Evolutionary conservation across 2,888 invertebrate genomes (phyloP).

Genomic region (Volucella inanis): DNA sequence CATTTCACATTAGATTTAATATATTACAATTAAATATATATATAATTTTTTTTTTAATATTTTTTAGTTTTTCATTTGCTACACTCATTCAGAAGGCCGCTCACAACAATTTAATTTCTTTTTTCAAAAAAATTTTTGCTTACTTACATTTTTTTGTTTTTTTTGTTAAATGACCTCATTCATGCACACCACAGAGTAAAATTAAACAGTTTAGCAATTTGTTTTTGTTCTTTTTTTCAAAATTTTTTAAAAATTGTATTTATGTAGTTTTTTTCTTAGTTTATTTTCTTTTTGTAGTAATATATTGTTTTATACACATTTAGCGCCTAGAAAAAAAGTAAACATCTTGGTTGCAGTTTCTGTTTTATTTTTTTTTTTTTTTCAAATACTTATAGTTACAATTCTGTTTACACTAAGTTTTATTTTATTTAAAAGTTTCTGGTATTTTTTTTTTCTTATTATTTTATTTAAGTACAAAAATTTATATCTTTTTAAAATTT

Average conservation of each 20-base stretch:
- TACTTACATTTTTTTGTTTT: slow-evolving; percentile 36
- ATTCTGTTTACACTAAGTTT: slow-evolving; percentile 30
- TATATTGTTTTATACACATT: slow-evolving; percentile 67
- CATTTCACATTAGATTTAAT: slow-evolving; percentile 83
- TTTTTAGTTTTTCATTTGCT: slow-evolving; percentile 62
- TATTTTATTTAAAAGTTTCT: slow-evolving; percentile 35
- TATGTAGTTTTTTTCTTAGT: slow-evolving; percentile 42
- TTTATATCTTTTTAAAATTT: slow-evolving; percentile 32
- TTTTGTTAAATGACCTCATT: slow-evolving; percentile 39
- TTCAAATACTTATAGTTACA: slow-evolving; percentile 53
- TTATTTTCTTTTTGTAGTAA: slow-evolving; percentile 25
- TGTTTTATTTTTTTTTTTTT: slow-evolving; percentile 32
- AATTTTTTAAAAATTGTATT: slow-evolving; percentile 53
- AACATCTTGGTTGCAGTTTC: slow-evolving; percentile 24
- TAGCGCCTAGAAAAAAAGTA: slow-evolving; percentile 68
- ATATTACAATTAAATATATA: slow-evolving; percentile 80
- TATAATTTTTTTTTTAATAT: slow-evolving; percentile 54
- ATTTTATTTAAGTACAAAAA: slow-evolving; percentile 68
- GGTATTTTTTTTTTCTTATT: slow-evolving; percentile 36
- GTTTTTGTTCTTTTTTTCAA: slow-evolving; percentile 27
- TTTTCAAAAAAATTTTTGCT: slow-evolving; percentile 43
- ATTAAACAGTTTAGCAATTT: slow-evolving; percentile 46
- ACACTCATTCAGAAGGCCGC: slow-evolving; percentile 72
- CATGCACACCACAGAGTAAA: slow-evolving; percentile 64
- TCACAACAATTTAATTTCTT: slow-evolving; percentile 54